phyloP scores from a whole-genome alignment of 2,797 vertebrate species.

The Avahi laniger region DNA sequence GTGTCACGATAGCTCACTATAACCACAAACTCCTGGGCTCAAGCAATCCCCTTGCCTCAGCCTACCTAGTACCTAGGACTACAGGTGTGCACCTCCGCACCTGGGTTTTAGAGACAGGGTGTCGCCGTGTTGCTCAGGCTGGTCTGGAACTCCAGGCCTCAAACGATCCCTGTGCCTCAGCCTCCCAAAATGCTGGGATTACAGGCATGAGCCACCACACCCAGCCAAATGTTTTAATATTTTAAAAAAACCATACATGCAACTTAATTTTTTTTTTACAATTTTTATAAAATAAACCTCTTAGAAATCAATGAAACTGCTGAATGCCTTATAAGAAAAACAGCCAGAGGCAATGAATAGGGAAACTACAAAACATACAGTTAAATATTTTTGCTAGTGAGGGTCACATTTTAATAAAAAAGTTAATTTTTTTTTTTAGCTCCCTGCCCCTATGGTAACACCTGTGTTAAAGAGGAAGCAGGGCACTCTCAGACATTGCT shows the following conservation, averaged over 20 bases:
- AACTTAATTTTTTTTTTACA: background rate
- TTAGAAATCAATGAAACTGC: background rate
- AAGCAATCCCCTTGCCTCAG: background rate
- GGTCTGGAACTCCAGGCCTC: no score
- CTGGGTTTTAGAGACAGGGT: background rate
- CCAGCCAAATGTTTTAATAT: background rate
- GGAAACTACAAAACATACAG: background rate
- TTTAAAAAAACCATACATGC: background rate
- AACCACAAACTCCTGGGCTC: background rate
- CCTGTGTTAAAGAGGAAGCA: background rate
- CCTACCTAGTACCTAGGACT: background rate
- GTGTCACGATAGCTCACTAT: background rate
- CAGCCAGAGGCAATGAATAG: background rate
- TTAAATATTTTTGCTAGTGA: background rate
- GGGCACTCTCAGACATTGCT: background rate
- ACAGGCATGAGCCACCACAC: background rate
- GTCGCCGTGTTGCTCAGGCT: background rate
- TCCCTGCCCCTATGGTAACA: background rate
- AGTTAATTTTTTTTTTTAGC: background rate
- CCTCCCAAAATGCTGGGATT: background rate
- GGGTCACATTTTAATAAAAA: background rate
- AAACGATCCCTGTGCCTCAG: background rate
- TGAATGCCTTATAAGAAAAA: background rate
- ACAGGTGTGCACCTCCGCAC: no score
- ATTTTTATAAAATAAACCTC: background rate